Conservation (phyloP, 2,888 invertebrate species). For the Sarcophaga rosellei region DNA sequence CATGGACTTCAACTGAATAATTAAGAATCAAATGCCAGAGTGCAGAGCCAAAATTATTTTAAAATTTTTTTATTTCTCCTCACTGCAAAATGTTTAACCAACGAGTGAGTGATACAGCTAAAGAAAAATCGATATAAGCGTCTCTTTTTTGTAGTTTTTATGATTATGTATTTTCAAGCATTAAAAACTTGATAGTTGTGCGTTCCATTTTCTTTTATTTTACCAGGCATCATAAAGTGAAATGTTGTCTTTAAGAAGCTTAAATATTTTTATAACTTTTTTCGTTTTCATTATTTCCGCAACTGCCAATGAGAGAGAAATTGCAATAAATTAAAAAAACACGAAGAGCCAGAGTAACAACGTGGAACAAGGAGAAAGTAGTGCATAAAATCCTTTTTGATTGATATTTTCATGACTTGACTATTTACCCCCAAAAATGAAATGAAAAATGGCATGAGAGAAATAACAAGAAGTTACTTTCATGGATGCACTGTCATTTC, state of each 20-base stretch:
- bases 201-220: background rate
- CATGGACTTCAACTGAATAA: too few species aligned
- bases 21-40: too few species aligned
- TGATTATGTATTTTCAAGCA: too few species aligned
- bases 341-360: background rate
- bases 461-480: background rate
- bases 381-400: constrained; percentile 51
- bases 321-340: constrained; percentile 44
- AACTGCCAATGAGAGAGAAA: constrained; percentile 22
- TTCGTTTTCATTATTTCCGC: constrained; percentile 33
- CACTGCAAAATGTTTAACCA: too few species aligned
- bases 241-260: constrained; percentile 57
- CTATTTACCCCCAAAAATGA: constrained; percentile 26
- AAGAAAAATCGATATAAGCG: too few species aligned
- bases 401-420: constrained; percentile 61
- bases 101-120: too few species aligned
- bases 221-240: constrained; percentile 38
- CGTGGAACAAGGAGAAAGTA: constrained; percentile 8
- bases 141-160: too few species aligned
- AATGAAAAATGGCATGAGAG: background rate
- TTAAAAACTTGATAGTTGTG: too few species aligned
- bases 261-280: constrained; percentile 57
- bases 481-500: background rate
- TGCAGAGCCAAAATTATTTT: too few species aligned
- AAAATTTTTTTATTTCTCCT: too few species aligned